Conservation (phyloP, 2,888 invertebrate species). For the Xiphydria camelus region DNA sequence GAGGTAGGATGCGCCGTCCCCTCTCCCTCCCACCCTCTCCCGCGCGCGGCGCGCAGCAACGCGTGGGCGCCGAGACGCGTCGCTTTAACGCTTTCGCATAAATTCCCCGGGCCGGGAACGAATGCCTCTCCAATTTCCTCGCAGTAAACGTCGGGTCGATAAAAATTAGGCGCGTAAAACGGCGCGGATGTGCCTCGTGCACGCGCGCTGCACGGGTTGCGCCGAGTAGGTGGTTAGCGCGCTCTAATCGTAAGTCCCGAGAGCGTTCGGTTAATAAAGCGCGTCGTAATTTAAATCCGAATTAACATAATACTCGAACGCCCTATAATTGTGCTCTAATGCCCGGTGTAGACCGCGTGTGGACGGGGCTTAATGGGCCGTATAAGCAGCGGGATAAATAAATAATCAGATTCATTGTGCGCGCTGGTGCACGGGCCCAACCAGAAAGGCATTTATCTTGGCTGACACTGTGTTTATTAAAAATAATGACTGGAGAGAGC, state of each 20-base stretch:
- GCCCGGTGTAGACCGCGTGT: conserved; percentile 22
- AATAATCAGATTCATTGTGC: conserved; percentile 37
- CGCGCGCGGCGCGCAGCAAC: conserved; percentile 12
- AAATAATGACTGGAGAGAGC: conserved; percentile 49
- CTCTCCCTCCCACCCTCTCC: no score
- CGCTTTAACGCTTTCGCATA: conserved; percentile 46
- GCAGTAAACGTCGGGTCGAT: conserved; percentile 37
- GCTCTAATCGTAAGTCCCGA: conserved; percentile 1
- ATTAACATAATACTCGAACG: conserved; percentile 32
- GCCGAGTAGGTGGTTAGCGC: conserved; percentile 2
- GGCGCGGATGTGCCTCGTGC: conserved; percentile 1
- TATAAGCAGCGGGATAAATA: conserved; percentile 34
- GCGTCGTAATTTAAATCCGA: conserved; percentile 25
- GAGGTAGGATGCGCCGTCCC: no score
- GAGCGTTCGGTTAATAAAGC: conserved; percentile 20
- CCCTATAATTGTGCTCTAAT: conserved; percentile 36
- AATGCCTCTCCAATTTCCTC: conserved; percentile 39
- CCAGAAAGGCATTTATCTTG: conserved; percentile 43
- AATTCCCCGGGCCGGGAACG: conserved; percentile 29
- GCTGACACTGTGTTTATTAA: conserved; percentile 49
- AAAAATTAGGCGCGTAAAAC: conserved; percentile 6
- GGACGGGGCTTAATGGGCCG: conserved; percentile 28
- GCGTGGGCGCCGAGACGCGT: conserved; percentile 46
- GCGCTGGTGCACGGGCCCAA: conserved; percentile 25
- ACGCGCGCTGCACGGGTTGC: background rate